phyloP scores from a whole-genome alignment of 2,888 invertebrate species.

The Rhyacophila evoluta region DNA sequence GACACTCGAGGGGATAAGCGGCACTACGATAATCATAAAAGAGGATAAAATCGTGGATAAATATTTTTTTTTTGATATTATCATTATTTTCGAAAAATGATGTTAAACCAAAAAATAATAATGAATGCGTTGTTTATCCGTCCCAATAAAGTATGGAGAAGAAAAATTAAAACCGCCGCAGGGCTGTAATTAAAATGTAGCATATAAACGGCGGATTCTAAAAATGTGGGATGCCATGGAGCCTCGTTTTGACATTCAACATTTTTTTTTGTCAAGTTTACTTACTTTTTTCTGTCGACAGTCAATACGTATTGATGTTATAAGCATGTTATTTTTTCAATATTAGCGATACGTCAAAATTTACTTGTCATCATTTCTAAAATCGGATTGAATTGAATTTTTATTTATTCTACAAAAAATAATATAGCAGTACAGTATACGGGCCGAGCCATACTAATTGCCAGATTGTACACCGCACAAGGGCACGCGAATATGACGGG shows the following conservation, averaged over 20 bases:
- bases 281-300: no score
- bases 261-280: no score
- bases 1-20: conserved; percentile 5
- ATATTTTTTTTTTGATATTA: neutral
- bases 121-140: conserved; percentile 47
- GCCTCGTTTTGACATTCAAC: neutral
- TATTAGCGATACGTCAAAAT: no score
- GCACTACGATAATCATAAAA: conserved; percentile 36
- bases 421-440: no score
- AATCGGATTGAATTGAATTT: no score
- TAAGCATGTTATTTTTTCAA: no score
- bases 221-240: conserved; percentile 16
- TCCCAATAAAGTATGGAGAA: conserved; percentile 47
- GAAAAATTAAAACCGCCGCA: conserved; percentile 52
- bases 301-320: no score
- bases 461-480: no score
- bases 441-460: no score
- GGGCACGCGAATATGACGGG: no score
- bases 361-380: no score
- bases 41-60: conserved; percentile 45
- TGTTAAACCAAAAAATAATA: conserved; percentile 49
- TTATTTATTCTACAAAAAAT: no score
- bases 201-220: conserved; percentile 32
- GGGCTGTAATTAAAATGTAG: conserved; percentile 53
- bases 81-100: conserved; percentile 34